phyloP scores from a whole-genome alignment of 53 echinoderm and acorn worm genomes.

The Holothuria scabra region DNA sequence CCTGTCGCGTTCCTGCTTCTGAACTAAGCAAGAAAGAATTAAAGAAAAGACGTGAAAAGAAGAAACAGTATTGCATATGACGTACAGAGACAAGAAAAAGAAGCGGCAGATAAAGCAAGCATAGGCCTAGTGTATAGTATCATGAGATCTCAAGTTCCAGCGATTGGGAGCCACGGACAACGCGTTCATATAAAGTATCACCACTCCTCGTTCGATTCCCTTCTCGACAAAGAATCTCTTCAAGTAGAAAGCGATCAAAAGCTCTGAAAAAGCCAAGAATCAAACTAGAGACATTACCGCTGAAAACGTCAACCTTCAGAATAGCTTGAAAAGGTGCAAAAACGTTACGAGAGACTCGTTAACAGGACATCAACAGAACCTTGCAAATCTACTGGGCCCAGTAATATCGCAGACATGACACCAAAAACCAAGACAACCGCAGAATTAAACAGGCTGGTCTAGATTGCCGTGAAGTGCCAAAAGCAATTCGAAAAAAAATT shows the following conservation, averaged over 20 bases:
- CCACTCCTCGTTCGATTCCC: constrained; percentile 30
- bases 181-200: constrained; percentile 21
- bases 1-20: constrained; percentile 33
- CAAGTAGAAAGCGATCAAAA: constrained; percentile 19
- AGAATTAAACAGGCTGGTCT: constrained; percentile 24
- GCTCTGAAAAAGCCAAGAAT: constrained; percentile 29
- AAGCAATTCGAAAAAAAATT: constrained; percentile 8
- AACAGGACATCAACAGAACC: constrained; percentile 1
- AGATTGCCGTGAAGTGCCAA: constrained; percentile 15
- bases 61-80: neutral
- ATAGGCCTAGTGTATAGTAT: no score
- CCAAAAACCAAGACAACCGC: constrained; percentile 24
- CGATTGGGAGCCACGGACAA: neutral
- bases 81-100: no score
- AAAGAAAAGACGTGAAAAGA: neutral
- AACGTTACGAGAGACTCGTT: constrained; percentile 4
- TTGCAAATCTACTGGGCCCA: neutral
- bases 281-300: neutral
- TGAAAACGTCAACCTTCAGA: constrained; percentile 18
- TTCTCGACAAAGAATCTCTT: neutral
- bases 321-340: constrained; percentile 8
- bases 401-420: constrained; percentile 23
- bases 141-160: no score
- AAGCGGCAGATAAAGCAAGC: no score
- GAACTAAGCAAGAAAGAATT: neutral